A percentile compares a stretch with the other conserved stretches of the same genome.
Evolutionary conservation across 2,888 invertebrate species (phyloP).

Genomic region (Microctonus hyperodae): DNA sequence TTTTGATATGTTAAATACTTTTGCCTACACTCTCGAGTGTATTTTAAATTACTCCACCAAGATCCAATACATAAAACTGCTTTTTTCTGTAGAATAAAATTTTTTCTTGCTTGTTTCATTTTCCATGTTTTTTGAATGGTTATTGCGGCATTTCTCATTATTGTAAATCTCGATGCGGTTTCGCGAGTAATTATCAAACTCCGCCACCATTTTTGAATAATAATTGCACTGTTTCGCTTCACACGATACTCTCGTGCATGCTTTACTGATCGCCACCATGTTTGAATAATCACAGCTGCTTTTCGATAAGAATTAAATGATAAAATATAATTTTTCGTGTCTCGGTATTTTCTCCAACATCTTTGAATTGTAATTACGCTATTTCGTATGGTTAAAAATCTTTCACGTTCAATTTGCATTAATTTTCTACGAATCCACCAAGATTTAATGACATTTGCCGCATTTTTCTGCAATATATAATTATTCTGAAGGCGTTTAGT

Average conservation of each 20-base stretch:
- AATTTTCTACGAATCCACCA: constrained; percentile 56
- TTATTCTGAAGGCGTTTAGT: constrained; percentile 59
- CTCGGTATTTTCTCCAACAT: constrained; percentile 52
- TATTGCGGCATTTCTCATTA: constrained; percentile 38
- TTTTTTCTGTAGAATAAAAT: constrained; percentile 29
- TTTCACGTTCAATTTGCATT: constrained; percentile 57
- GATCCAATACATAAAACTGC: constrained; percentile 47
- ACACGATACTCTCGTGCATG: constrained; percentile 35
- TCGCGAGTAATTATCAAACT: constrained; percentile 29
- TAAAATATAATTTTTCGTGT: constrained; percentile 40
- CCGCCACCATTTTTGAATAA: constrained; percentile 47
- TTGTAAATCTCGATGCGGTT: constrained; percentile 27
- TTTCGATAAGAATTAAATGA: constrained; percentile 25
- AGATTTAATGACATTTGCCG: constrained; percentile 49
- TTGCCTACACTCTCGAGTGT: constrained; percentile 12
- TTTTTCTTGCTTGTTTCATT: constrained; percentile 57
- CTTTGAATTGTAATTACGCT: constrained; percentile 64
- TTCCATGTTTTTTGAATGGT: constrained; percentile 58
- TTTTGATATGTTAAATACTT: constrained; percentile 34
- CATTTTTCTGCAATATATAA: constrained; percentile 59
- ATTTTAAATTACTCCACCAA: constrained; percentile 47
- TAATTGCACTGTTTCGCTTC: constrained; percentile 33
- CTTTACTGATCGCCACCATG: constrained; percentile 44
- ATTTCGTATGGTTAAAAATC: constrained; percentile 53
- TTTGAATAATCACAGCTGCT: constrained; percentile 46